Evolutionary conservation across 2,113 vertebrate genomes (phyloP).

Genomic region (Polypterus bichir): DNA sequence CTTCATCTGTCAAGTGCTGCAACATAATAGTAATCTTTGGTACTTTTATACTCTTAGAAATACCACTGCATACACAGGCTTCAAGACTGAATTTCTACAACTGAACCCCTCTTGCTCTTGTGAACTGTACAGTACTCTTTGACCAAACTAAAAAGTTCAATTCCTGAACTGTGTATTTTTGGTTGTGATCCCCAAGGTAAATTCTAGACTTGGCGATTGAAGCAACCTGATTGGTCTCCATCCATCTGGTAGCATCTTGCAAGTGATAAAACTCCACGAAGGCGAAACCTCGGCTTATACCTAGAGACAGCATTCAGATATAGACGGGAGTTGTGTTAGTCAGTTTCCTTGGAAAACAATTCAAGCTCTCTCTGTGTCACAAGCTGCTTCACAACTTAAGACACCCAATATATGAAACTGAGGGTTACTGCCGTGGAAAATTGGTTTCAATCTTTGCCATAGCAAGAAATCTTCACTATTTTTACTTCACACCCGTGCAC

Average conservation of each 20-base stretch:
- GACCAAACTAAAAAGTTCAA: too few species aligned
- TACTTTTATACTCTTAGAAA: too few species aligned
- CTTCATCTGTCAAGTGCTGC: too few species aligned
- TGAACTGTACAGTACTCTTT: too few species aligned
- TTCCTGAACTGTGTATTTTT: constrained; percentile 17
- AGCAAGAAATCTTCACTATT: constrained; percentile 72
- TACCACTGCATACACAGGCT: too few species aligned
- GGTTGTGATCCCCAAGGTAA: constrained; percentile 52
- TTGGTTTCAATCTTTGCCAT: constrained; percentile 79
- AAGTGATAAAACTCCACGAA: constrained; percentile 99
- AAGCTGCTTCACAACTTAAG: constrained; percentile 94
- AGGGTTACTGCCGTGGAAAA: constrained; percentile 66
- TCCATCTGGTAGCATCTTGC: constrained; percentile 99
- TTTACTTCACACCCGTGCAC: constrained; percentile 43
- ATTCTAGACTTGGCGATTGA: constrained; percentile 98
- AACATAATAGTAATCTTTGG: too few species aligned
- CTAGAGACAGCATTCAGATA: constrained; percentile 99
- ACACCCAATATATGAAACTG: constrained; percentile 74
- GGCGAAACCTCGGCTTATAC: constrained; percentile 99
- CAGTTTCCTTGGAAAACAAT: constrained; percentile 95
- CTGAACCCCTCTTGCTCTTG: too few species aligned
- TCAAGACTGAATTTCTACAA: too few species aligned
- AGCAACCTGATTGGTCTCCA: constrained; percentile 99
- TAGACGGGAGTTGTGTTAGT: constrained; percentile 99
- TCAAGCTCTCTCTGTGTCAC: constrained; percentile 83